Evolutionary conservation across 2,797 vertebrate genomes (phyloP), one percentile per base, ranked within the genome.

Genomic region (Odontamblyopus lacepedii): DNA sequence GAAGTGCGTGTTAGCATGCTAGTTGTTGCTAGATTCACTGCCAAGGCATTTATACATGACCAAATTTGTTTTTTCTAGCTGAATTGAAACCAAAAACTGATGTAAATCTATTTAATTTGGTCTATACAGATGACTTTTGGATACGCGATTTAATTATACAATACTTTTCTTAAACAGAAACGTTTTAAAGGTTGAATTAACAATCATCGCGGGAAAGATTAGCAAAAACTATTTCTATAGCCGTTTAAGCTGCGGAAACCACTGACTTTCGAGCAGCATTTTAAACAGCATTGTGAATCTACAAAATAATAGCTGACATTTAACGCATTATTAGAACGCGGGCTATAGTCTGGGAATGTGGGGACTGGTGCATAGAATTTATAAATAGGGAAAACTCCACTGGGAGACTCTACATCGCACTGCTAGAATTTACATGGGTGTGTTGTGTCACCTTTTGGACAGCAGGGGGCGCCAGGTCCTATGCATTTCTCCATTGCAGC

Each of bases 391-490:
- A 35, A 35, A 15, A 63, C 0, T 12, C 62, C 62, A 44, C 1
- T 26, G 38, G 62, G 62, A 64, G 12, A 26, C 11, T 57, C 19
- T 5, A 23, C 35, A 4, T 38, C 2, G n/a, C 62, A 26, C 62
- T 2, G 59, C 29, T 32, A 3, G 29, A 26, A 15, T 59, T 41
- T 16, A 11, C 11, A 19, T 16, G 3, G 18, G 16, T 26, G 63
- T 48, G 63, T 64, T 12, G 19, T 50, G 30, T 48, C 27, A 32
- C 72, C 63, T 57, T 5, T 27, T 60, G 18, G 63, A 73, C 83
- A 72, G 77, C 72, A 83, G 87, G 74, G 78, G 83, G 83, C 71
- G 81, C 73, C 69, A 23, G 1, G 64, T 26, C 41, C 11, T 70
- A 66, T 8, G 23, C 73, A 69, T 13, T 50, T 72, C 73, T 72